phyloP scores from a whole-genome alignment of 1,140 invertebrate species.

The Calephelis virginiensis region DNA sequence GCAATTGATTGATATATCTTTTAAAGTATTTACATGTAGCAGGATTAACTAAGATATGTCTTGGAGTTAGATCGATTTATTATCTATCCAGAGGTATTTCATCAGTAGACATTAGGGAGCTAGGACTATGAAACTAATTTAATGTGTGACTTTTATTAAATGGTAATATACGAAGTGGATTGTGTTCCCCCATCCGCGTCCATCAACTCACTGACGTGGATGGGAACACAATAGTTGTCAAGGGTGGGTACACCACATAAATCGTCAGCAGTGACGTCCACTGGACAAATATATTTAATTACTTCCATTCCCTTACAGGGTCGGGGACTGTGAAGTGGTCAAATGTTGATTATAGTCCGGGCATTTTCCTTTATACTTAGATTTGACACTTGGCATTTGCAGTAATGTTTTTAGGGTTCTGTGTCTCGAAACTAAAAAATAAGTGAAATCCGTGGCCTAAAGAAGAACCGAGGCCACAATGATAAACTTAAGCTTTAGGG shows the following conservation, averaged over 20 bases:
- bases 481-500: too few species aligned
- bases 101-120: background rate
- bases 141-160: conserved; percentile 38
- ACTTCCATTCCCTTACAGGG: conserved; percentile 43
- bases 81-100: too few species aligned
- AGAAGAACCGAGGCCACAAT: too few species aligned
- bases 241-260: conserved; percentile 59
- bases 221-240: conserved; percentile 54
- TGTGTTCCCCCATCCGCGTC: conserved; percentile 48
- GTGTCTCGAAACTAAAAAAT: too few species aligned
- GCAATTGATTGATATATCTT: too few species aligned
- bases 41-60: too few species aligned
- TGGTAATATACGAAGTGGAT: conserved; percentile 46
- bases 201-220: conserved; percentile 54
- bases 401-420: too few species aligned
- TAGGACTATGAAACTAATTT: background rate
- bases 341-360: background rate
- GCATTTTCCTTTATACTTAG: too few species aligned
- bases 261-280: conserved; percentile 47
- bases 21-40: too few species aligned
- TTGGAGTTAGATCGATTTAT: too few species aligned
- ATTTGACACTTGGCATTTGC: too few species aligned
- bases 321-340: conserved; percentile 18
- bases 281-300: conserved; percentile 59
- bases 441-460: too few species aligned